These are phyloP conservation scores for Stichopus chloronotus DNA, from an alignment of 35 echinoderm and acorn worm genomes.

Conservation along the genomic window DNA sequence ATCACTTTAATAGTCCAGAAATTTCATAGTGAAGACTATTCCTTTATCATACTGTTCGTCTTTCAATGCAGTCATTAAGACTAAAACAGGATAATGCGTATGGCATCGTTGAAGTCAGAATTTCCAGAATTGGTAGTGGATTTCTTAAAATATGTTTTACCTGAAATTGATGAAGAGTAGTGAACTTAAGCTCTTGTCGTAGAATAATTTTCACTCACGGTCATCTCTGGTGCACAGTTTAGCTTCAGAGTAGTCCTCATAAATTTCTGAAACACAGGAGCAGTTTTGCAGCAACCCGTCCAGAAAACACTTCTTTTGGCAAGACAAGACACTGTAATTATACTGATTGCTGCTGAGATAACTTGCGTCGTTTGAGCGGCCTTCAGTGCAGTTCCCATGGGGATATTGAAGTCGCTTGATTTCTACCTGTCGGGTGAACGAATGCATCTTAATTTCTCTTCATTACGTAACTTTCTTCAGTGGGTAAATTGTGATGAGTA, in stretches of 20 bases:
- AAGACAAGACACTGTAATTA: not conserved
- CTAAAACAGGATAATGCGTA: no score
- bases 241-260: not conserved
- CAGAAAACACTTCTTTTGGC: constrained; percentile 31
- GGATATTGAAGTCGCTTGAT: not conserved
- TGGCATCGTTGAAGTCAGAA: no score
- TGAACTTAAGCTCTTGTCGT: no score
- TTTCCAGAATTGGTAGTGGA: no score
- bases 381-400: not conserved
- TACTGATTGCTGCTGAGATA: not conserved
- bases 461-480: no score
- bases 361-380: not conserved
- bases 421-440: not conserved
- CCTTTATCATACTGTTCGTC: no score
- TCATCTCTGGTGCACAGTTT: not conserved
- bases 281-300: not conserved
- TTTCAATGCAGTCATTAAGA: no score
- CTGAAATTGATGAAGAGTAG: no score
- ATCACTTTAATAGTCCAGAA: no score
- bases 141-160: no score
- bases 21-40: no score
- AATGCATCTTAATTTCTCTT: not conserved
- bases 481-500: no score
- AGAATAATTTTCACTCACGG: not conserved
- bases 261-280: not conserved